Conservation (phyloP, 2,888 invertebrate genomes). For the Trichogramma dendrolimi region DNA sequence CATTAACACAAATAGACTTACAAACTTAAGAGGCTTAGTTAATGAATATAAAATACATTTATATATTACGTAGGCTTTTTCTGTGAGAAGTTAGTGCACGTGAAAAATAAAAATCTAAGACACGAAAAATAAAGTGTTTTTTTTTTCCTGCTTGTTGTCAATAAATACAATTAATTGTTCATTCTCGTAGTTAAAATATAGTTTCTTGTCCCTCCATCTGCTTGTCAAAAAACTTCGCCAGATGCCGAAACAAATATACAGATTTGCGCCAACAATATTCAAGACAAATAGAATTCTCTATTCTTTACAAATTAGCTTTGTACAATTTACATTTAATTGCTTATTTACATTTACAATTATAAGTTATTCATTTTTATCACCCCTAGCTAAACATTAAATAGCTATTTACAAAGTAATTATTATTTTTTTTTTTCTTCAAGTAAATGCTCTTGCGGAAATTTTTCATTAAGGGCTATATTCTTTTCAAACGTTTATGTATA, state of each 20-base stretch:
- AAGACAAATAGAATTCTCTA: conserved; percentile 23
- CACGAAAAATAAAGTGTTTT: too few species aligned
- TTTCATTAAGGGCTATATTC: conserved; percentile 19
- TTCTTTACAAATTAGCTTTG: conserved; percentile 28
- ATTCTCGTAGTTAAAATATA: too few species aligned
- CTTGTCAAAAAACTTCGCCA: too few species aligned
- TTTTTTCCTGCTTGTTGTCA: too few species aligned
- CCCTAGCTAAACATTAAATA: conserved; percentile 29
- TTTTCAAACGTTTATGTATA: conserved; percentile 11
- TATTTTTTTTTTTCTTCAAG: conserved; percentile 13
- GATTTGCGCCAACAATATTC: conserved; percentile 21
- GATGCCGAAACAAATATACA: conserved; percentile 29
- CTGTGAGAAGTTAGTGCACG: too few species aligned
- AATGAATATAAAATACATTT: conserved; percentile 24
- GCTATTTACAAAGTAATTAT: conserved; percentile 29
- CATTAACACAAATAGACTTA: conserved; percentile 10
- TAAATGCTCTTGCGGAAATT: conserved; percentile 28
- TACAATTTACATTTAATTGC: conserved; percentile 30
- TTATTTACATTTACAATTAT: conserved; percentile 21
- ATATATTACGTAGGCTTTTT: background rate
- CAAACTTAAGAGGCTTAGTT: conserved; percentile 8
- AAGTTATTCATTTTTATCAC: conserved; percentile 18
- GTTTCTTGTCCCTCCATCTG: too few species aligned
- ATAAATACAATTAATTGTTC: too few species aligned
- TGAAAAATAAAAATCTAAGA: too few species aligned